phyloP scores from a whole-genome alignment of 2,888 invertebrate genomes.

The Torymus aiolomorphi region DNA sequence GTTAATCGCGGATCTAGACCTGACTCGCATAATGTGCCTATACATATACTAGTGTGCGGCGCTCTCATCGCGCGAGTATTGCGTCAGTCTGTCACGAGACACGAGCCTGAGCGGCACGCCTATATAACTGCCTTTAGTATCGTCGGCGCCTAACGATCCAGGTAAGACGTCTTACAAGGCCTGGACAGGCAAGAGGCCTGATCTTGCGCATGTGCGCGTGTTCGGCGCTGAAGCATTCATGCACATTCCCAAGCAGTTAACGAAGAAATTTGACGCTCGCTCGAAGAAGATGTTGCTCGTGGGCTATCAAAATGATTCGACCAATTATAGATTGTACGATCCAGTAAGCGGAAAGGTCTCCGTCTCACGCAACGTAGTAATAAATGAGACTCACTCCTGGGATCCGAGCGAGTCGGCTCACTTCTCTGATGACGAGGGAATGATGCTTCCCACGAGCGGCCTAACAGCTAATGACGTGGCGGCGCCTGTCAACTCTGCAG shows the following conservation, averaged over 20 bases:
- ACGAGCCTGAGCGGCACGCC: too few relatives aligned
- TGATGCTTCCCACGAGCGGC: too few relatives aligned
- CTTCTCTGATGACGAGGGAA: too few relatives aligned
- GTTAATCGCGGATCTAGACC: too few relatives aligned
- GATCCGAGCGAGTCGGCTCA: not conserved
- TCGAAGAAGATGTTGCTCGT: conserved; percentile 54
- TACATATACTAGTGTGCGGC: too few relatives aligned
- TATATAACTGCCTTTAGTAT: conserved; percentile 60
- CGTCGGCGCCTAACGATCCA: not conserved
- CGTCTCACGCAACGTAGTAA: conserved; percentile 61
- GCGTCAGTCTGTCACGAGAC: too few relatives aligned
- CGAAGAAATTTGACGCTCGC: conserved; percentile 59
- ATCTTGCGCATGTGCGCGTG: conserved; percentile 57
- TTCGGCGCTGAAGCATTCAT: conserved; percentile 59
- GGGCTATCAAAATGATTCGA: conserved; percentile 56
- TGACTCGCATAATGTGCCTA: too few relatives aligned
- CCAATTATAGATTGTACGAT: conserved; percentile 63
- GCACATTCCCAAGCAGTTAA: conserved; percentile 57
- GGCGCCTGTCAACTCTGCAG: too few relatives aligned
- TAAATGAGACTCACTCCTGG: conserved; percentile 57
- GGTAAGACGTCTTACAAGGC: conserved; percentile 2
- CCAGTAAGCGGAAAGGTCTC: conserved; percentile 55
- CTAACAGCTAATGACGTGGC: too few relatives aligned
- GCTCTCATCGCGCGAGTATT: too few relatives aligned
- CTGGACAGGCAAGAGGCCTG: not conserved